Evolutionary conservation across 2,888 invertebrate species (phyloP).

Genomic region (Proisotoma minuta): DNA sequence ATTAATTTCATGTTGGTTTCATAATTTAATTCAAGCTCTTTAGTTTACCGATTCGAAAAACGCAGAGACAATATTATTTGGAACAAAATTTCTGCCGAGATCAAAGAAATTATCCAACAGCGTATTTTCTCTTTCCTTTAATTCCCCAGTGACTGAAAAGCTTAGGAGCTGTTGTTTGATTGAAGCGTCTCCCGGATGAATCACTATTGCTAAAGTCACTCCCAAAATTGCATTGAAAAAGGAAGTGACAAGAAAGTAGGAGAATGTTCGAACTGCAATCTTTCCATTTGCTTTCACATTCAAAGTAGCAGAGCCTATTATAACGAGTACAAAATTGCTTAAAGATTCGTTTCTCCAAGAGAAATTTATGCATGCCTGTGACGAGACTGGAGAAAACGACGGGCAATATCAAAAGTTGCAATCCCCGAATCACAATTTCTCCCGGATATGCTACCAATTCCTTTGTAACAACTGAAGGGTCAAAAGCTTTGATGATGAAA

Average conservation of each 20-base stretch:
- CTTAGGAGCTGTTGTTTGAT: constrained; percentile 15
- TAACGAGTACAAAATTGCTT: background rate
- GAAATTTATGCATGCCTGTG: background rate
- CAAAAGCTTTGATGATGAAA: constrained; percentile 32
- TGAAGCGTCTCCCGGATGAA: constrained; percentile 68
- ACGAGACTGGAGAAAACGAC: constrained; percentile 70
- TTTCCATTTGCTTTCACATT: constrained; percentile 81
- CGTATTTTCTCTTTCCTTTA: constrained; percentile 31
- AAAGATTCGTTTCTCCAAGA: constrained; percentile 21
- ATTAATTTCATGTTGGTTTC: background rate
- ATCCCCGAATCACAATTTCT: constrained; percentile 80
- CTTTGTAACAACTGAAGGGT: constrained; percentile 26
- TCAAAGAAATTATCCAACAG: constrained; percentile 80
- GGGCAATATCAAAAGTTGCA: constrained; percentile 82
- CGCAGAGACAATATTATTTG: constrained; percentile 41
- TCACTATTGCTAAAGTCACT: constrained; percentile 63
- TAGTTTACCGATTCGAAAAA: constrained; percentile 41
- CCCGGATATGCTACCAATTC: constrained; percentile 78
- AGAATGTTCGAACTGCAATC: constrained; percentile 71
- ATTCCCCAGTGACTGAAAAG: background rate
- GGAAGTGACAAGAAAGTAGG: constrained; percentile 75
- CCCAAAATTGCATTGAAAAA: constrained; percentile 75
- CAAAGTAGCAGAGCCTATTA: constrained; percentile 76
- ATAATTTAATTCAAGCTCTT: background rate
- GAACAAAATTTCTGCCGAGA: constrained; percentile 67